These are phyloP conservation scores for Darevskia mixta DNA, from an alignment of 2,797 vertebrate genomes.

Conservation along the genomic window DNA sequence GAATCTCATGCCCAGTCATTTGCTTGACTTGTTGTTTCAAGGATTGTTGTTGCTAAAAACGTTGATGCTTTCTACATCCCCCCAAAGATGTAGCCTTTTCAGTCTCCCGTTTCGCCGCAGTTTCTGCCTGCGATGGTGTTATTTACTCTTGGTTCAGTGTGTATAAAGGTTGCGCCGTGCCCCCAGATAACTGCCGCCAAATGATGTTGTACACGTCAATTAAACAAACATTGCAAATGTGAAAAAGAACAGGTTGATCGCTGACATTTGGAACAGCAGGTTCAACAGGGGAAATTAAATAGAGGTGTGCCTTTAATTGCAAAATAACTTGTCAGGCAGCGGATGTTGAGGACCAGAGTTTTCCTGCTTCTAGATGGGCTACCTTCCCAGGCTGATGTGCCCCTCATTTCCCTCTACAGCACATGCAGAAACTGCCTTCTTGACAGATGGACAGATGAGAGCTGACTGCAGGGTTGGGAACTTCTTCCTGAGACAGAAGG, in stretches of 20 bases:
- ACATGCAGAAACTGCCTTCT: too few relatives aligned
- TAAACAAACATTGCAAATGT: neutral
- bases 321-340: neutral
- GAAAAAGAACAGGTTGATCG: neutral
- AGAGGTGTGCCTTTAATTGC: neutral
- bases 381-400: neutral
- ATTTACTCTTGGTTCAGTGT: slow-evolving; percentile 27
- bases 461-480: too few relatives aligned
- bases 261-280: neutral
- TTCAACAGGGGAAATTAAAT: neutral
- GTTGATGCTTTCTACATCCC: neutral
- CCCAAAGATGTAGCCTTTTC: slow-evolving; percentile 9
- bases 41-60: neutral
- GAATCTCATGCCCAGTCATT: too few relatives aligned
- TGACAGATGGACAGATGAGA: too few relatives aligned
- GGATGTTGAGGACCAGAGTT: too few relatives aligned
- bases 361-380: neutral
- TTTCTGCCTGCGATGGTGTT: neutral
- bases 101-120: slow-evolving; percentile 2
- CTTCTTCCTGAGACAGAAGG: too few relatives aligned
- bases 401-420: too few relatives aligned
- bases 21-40: too few relatives aligned
- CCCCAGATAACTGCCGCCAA: slow-evolving; percentile 19
- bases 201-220: slow-evolving; percentile 23
- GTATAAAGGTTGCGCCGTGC: slow-evolving; percentile 45